A percentile compares a stretch with the other conserved stretches of the same genome.
These are phyloP conservation scores for Mythimna pallens DNA, from an alignment of 2,888 invertebrate species.

Conservation along the genomic window DNA sequence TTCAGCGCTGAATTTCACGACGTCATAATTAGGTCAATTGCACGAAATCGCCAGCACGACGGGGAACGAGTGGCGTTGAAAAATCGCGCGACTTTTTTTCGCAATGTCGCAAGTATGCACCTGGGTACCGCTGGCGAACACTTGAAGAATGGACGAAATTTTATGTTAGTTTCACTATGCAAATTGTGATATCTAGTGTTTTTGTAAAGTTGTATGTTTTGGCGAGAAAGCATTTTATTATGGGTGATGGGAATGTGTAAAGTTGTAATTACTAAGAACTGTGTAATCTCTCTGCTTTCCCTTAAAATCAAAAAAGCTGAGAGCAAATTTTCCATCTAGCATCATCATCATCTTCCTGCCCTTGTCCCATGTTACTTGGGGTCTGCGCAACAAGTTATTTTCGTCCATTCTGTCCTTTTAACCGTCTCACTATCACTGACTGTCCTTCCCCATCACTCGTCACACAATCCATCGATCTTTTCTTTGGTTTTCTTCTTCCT, in stretches of 20 bases:
- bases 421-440: too few species aligned
- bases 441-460: too few species aligned
- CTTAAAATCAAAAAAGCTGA: too few species aligned
- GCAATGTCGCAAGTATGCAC: constrained; percentile 41
- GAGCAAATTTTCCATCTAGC: too few species aligned
- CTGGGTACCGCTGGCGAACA: constrained; percentile 24
- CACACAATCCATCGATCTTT: too few species aligned
- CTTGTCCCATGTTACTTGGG: too few species aligned
- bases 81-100: constrained; percentile 56
- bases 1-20: constrained; percentile 60
- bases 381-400: too few species aligned
- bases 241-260: neutral
- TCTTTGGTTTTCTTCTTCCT: too few species aligned
- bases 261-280: too few species aligned
- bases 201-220: constrained; percentile 7
- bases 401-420: too few species aligned
- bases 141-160: constrained; percentile 42
- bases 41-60: constrained; percentile 62
- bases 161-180: constrained; percentile 41
- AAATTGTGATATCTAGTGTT: constrained; percentile 35
- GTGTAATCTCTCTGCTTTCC: too few species aligned
- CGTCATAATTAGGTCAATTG: constrained; percentile 73
- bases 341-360: too few species aligned
- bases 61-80: constrained; percentile 60
- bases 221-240: constrained; percentile 1